Percentiles rank a stretch among this genome's conserved stretches.
Evolutionary conservation across 2,888 invertebrate genomes (phyloP).

Genomic region (Caradrina kadenii): DNA sequence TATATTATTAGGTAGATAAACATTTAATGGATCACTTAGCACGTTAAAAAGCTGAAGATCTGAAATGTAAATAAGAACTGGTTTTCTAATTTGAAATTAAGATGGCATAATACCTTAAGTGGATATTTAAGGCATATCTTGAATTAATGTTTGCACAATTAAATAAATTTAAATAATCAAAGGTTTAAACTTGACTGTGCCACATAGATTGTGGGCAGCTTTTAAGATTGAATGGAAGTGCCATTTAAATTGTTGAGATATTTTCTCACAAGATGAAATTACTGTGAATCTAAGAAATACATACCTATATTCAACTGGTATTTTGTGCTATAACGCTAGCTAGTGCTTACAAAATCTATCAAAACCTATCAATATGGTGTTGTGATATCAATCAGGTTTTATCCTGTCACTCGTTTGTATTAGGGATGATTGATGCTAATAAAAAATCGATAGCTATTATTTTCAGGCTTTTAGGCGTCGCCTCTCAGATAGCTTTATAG

Average conservation of each 20-base stretch:
- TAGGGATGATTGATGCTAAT: constrained; percentile 43
- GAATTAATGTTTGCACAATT: constrained; percentile 34
- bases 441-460: constrained; percentile 46
- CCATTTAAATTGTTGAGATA: not conserved
- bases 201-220: not conserved
- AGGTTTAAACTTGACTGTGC: constrained; percentile 12
- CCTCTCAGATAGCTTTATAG: constrained; percentile 19
- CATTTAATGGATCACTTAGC: constrained; percentile 42
- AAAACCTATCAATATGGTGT: not conserved
- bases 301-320: too few relatives aligned
- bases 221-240: constrained; percentile 5
- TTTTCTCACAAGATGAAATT: not conserved
- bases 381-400: constrained; percentile 25
- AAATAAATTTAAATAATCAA: constrained; percentile 24
- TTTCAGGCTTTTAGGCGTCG: constrained; percentile 43
- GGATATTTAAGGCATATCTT: constrained; percentile 24
- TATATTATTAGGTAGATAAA: constrained; percentile 34
- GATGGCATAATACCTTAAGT: constrained; percentile 13
- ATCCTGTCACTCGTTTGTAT: constrained; percentile 30
- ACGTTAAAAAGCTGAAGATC: constrained; percentile 29
- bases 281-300: not conserved
- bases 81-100: constrained; percentile 51
- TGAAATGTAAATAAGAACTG: constrained; percentile 34
- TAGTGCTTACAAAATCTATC: too few relatives aligned
- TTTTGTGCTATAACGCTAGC: too few relatives aligned